These are phyloP conservation scores for Takifugu rubripes DNA, from an alignment of 2,797 vertebrate genomes.

Conservation along the genomic window DNA sequence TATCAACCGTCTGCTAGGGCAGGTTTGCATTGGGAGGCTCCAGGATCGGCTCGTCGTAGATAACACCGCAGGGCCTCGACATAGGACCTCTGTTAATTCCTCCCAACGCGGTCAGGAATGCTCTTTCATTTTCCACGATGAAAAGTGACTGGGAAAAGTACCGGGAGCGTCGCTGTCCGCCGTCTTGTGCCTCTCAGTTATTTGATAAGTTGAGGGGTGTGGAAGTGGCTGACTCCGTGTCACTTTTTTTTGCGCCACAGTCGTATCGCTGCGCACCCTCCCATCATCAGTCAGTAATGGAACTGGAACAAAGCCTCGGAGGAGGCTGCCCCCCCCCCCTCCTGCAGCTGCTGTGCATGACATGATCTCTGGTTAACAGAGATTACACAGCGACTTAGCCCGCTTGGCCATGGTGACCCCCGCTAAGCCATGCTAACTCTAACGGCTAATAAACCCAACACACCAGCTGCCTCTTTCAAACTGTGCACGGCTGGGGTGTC, in stretches of 20 bases:
- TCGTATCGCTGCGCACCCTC: not conserved
- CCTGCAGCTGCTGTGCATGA: conserved; percentile 37
- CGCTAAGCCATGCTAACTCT: conserved; percentile 56
- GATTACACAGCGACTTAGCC: conserved; percentile 59
- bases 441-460: conserved; percentile 48
- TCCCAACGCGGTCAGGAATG: too few species aligned
- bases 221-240: conserved; percentile 8
- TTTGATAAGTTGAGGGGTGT: too few species aligned
- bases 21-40: conserved; percentile 29
- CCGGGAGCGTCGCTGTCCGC: too few species aligned
- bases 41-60: conserved; percentile 32
- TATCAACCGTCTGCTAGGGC: conserved; percentile 39
- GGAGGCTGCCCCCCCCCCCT: too few species aligned
- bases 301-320: too few species aligned
- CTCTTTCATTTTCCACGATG: too few species aligned
- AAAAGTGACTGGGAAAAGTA: too few species aligned
- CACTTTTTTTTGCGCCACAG: not conserved
- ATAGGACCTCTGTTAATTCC: conserved; percentile 14
- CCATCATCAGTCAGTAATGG: too few species aligned
- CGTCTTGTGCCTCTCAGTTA: too few species aligned
- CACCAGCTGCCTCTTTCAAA: conserved; percentile 25
- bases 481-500: conserved; percentile 25
- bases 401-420: conserved; percentile 42
- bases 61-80: conserved; percentile 32
- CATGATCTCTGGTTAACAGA: conserved; percentile 57